Evolutionary conservation across 2,888 invertebrate species (phyloP).

Genomic region (Mimumesa dahlbomi): DNA sequence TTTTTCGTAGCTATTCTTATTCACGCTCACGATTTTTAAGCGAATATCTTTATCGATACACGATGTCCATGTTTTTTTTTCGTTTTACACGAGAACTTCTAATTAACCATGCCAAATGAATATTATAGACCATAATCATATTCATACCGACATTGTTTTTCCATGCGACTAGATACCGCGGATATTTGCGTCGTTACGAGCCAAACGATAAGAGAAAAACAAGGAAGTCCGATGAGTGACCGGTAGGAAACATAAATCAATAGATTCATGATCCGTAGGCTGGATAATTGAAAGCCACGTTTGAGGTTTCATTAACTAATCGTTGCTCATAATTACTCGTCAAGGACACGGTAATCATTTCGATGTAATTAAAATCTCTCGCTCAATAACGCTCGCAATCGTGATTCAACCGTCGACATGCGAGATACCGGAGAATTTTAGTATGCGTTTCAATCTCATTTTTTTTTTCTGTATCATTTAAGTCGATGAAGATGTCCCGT

Average conservation of each 20-base stretch:
- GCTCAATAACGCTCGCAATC: conserved; percentile 9
- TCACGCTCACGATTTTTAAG: not conserved
- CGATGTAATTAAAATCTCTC: conserved; percentile 51
- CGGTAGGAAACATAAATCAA: conserved; percentile 47
- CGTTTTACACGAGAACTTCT: not conserved
- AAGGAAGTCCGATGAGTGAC: conserved; percentile 25
- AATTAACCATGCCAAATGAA: not conserved
- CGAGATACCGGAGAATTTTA: no score
- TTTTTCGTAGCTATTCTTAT: no score
- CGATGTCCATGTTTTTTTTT: no score
- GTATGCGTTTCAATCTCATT: no score
- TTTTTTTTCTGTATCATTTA: not conserved
- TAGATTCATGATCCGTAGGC: conserved; percentile 19
- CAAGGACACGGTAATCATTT: conserved; percentile 58
- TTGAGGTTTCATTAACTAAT: conserved; percentile 43
- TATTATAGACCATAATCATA: not conserved
- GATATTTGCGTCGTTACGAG: no score
- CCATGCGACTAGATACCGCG: no score
- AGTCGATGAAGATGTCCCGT: no score
- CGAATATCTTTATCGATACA: no score
- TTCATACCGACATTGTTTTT: conserved; percentile 1
- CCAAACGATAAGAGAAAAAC: conserved; percentile 41
- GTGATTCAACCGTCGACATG: no score
- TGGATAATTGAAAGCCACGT: conserved; percentile 54
- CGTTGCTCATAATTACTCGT: conserved; percentile 42